Conservation (phyloP, 2,888 invertebrate genomes). For the Conus canariensis region DNA sequence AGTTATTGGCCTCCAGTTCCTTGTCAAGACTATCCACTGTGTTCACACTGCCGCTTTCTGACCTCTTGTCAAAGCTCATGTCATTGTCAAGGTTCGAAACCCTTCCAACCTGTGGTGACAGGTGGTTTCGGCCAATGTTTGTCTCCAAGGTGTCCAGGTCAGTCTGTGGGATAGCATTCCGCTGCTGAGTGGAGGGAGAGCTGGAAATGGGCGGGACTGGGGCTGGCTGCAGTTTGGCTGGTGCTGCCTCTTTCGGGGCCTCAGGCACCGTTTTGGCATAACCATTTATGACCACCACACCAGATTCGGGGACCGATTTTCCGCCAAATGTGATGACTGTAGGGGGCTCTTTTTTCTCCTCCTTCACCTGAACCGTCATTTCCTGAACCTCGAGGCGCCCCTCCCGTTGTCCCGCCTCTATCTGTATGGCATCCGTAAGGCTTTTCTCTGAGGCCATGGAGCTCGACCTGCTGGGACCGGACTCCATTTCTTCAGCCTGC, state of each 20-base stretch:
- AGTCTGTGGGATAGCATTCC: constrained; percentile 66
- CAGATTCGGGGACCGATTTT: constrained; percentile 61
- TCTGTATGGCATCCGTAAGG: background rate
- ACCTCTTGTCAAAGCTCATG: constrained; percentile 59
- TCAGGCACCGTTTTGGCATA: constrained; percentile 61
- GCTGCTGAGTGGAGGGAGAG: background rate
- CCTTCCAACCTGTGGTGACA: constrained; percentile 53
- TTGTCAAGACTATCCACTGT: constrained; percentile 70
- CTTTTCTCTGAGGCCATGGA: background rate
- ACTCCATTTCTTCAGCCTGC: background rate
- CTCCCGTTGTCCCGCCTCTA: background rate
- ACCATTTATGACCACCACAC: constrained; percentile 67
- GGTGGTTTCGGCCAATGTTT: constrained; percentile 23
- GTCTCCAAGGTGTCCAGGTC: constrained; percentile 61
- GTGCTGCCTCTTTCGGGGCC: constrained; percentile 32
- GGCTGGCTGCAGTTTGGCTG: background rate
- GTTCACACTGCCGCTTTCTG: constrained; percentile 68
- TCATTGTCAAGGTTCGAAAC: constrained; percentile 67
- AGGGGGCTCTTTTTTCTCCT: constrained; percentile 25
- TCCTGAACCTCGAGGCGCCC: constrained; percentile 59
- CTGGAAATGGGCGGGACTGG: background rate
- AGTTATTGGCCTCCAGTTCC: constrained; percentile 47
- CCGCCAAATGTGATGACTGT: constrained; percentile 64
- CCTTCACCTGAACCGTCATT: constrained; percentile 62
- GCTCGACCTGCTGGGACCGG: background rate